Base-by-base conservation (phyloP, 2,888 invertebrate genomes). In the Panzeria rudis region DNA sequence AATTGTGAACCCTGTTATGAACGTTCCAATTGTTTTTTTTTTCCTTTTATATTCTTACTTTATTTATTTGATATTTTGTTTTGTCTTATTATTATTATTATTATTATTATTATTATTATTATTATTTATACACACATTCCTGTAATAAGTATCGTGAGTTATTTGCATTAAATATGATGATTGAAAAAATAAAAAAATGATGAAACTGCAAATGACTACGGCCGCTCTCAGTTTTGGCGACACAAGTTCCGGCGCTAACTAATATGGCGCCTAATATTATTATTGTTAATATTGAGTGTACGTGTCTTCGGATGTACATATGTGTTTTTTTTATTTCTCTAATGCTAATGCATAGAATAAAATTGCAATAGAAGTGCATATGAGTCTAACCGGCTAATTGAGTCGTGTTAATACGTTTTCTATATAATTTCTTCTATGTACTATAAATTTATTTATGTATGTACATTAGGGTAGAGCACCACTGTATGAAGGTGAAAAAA, bases 211-310 rank as follows among this genome's bases (percentile, higher is more conserved):
- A 76, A 66, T 52, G 66, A 35, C 64, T 75, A 61, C 61, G 66
- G 52, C 64, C 56, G 80, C 64, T 81, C 64, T 52, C 64, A 75
- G 64, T 71, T 52, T 62, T 71, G 83, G 77, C 83, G 83, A 83
- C 78, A 78, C 73, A 66, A 78, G 83, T 83, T 83, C 83, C 83
- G 78, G 73, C 83, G 73, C 73, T 83, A 83, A 83, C 61, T 83
- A 83, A 83, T 83, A 66, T 73, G 83, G 78, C 83, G 83, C 83
- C 83, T 78, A 68, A 72, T 83, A n/a, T 59, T 73, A 35, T 78
- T 83, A 35, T 56, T 62, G 54, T 72, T 68, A 20, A 32, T 29
- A 32, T 29, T n/a, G n/a, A n/a, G n/a, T 66, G 4, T 25, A 29
- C 17, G 50, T 25, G 35, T 25, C 44, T 32, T 13, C 20, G n/a